A percentile compares a stretch with the other conserved stretches of the same genome.
phyloP scores from a whole-genome alignment of 2,113 vertebrate species.

The Poeciliopsis prolifica region DNA sequence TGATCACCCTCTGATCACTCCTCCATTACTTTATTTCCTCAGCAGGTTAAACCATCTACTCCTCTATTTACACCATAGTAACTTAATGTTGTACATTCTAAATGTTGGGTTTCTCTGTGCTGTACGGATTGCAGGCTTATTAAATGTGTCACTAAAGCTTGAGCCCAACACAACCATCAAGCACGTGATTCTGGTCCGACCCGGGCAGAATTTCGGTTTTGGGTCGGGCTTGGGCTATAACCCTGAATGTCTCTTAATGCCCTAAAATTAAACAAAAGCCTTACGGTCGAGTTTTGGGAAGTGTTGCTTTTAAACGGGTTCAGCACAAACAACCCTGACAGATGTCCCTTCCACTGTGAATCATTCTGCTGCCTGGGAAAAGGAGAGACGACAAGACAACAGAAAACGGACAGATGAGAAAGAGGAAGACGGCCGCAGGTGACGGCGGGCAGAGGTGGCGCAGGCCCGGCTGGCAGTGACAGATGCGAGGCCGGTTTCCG shows the following conservation, averaged over 20 bases:
- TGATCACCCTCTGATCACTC: too few species aligned
- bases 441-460: conserved; percentile 25
- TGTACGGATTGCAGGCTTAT: too few species aligned
- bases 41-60: too few species aligned
- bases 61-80: too few species aligned
- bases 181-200: too few species aligned
- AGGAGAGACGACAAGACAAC: conserved; percentile 23
- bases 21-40: too few species aligned
- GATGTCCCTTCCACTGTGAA: conserved; percentile 57
- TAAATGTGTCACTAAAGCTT: too few species aligned
- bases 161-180: too few species aligned
- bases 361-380: conserved; percentile 3
- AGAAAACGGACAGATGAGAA: conserved; percentile 20
- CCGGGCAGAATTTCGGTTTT: too few species aligned
- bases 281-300: conserved; percentile 27
- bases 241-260: background rate
- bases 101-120: too few species aligned
- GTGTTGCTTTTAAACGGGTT: conserved; percentile 25
- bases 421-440: conserved; percentile 17
- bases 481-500: conserved; percentile 73
- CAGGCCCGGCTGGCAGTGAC: conserved; percentile 64
- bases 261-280: conserved; percentile 12
- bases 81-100: too few species aligned
- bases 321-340: conserved; percentile 45
- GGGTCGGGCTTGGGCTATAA: too few species aligned